These are phyloP conservation scores for Nomada flava DNA, from an alignment of 2,888 invertebrate genomes.

Conservation along the genomic window DNA sequence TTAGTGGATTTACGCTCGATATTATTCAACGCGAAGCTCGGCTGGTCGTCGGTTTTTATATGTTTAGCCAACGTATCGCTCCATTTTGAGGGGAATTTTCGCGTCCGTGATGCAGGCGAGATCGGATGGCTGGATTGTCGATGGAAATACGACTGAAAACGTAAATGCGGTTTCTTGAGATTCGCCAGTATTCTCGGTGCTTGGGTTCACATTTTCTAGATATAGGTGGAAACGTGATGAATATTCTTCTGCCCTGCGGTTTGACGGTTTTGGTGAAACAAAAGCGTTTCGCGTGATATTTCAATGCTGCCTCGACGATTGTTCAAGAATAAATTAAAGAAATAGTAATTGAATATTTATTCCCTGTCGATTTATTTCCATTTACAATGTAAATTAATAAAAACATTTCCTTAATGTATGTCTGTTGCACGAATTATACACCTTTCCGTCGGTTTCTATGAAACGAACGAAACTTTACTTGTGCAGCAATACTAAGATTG, in stretches of 20 bases:
- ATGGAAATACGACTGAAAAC: conserved; percentile 44
- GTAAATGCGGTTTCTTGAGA: conserved; percentile 51
- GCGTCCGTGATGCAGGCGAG: conserved; percentile 30
- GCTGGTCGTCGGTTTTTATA: conserved; percentile 49
- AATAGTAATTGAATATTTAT: neutral
- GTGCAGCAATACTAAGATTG: neutral
- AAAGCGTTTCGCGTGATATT: conserved; percentile 9
- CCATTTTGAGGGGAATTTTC: conserved; percentile 28
- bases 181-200: conserved; percentile 66
- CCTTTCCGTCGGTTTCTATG: neutral
- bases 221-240: conserved; percentile 1
- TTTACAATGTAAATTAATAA: neutral
- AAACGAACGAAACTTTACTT: neutral
- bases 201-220: conserved; percentile 61
- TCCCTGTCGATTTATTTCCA: neutral
- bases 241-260: neutral
- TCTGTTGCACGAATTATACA: neutral
- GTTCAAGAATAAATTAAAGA: neutral
- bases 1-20: conserved; percentile 54
- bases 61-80: conserved; percentile 43
- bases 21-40: conserved; percentile 50
- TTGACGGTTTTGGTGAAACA: conserved; percentile 43
- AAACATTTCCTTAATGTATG: neutral
- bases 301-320: conserved; percentile 34
- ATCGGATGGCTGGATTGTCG: conserved; percentile 44